Conservation (phyloP, 2,113 vertebrate species). For the Fulmarus glacialis region DNA sequence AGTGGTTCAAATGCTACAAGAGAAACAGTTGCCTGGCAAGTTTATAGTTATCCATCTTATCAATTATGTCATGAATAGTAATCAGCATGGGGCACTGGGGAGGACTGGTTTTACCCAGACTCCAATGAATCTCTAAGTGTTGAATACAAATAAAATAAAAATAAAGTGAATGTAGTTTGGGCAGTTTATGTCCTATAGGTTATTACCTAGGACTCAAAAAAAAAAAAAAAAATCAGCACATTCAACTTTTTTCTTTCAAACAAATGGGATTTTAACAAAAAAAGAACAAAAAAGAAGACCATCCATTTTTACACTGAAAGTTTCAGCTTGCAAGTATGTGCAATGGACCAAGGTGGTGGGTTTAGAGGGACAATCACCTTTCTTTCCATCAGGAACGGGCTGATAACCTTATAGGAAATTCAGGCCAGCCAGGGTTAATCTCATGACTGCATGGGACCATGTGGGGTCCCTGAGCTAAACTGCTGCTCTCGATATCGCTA, state of each 20-base stretch:
- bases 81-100: neutral
- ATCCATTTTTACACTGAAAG: neutral
- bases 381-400: rapidly evolving
- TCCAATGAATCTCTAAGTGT: neutral
- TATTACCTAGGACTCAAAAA: neutral
- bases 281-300: rapidly evolving
- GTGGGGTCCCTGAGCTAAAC: neutral
- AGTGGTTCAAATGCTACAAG: neutral
- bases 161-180: rapidly evolving
- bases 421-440: neutral
- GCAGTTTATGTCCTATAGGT: neutral
- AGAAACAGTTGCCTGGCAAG: neutral
- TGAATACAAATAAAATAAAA: neutral
- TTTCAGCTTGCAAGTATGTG: neutral
- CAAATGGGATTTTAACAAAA: neutral
- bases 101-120: neutral
- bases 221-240: neutral
- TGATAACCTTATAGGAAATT: neutral
- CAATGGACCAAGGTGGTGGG: neutral
- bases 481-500: neutral
- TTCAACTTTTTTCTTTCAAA: neutral
- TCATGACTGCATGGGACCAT: neutral
- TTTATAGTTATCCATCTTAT: neutral
- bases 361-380: neutral
- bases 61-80: neutral